These are phyloP conservation scores for Leistus spinibarbis DNA, from an alignment of 2,888 invertebrate genomes.

Conservation along the genomic window DNA sequence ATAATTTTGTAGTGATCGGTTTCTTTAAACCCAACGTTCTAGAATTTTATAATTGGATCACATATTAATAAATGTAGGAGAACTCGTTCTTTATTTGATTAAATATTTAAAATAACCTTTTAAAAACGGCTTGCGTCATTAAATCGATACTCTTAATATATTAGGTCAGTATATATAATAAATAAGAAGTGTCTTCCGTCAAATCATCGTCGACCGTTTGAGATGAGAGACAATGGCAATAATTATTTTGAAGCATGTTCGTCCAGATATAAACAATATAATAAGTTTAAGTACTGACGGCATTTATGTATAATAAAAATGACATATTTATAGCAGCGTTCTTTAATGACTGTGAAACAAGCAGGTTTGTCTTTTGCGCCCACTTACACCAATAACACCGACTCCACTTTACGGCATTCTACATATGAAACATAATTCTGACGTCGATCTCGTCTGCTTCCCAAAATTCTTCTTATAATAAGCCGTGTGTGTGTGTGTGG, in stretches of 20 bases:
- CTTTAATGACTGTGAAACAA: slow-evolving; percentile 16
- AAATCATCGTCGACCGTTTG: neutral
- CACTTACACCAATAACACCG: slow-evolving; percentile 19
- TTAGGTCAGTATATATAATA: neutral
- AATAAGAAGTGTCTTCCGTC: neutral
- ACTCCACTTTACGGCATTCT: slow-evolving; percentile 21
- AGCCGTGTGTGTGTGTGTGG: neutral
- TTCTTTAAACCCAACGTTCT: slow-evolving; percentile 2
- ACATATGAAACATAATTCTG: slow-evolving; percentile 34
- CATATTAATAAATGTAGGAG: slow-evolving; percentile 27
- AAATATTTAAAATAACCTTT: slow-evolving; percentile 20
- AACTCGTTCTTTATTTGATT: slow-evolving; percentile 23
- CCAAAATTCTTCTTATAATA: slow-evolving; percentile 22
- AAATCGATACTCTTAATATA: slow-evolving; percentile 10
- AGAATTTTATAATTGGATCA: slow-evolving; percentile 14
- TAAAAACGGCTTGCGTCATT: slow-evolving; percentile 19
- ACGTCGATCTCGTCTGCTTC: slow-evolving; percentile 10
- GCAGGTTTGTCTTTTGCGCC: neutral
- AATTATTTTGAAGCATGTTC: neutral
- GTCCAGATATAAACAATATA: slow-evolving; percentile 14
- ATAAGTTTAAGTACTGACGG: slow-evolving; percentile 20
- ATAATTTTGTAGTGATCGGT: slow-evolving; percentile 8
- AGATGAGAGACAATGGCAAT: neutral
- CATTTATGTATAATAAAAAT: slow-evolving; percentile 37
- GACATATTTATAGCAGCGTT: slow-evolving; percentile 35